A percentile compares a stretch with the other conserved stretches of the same genome.
phyloP scores from a whole-genome alignment of 1,140 invertebrate genomes.

The Metopolophium dirhodum region DNA sequence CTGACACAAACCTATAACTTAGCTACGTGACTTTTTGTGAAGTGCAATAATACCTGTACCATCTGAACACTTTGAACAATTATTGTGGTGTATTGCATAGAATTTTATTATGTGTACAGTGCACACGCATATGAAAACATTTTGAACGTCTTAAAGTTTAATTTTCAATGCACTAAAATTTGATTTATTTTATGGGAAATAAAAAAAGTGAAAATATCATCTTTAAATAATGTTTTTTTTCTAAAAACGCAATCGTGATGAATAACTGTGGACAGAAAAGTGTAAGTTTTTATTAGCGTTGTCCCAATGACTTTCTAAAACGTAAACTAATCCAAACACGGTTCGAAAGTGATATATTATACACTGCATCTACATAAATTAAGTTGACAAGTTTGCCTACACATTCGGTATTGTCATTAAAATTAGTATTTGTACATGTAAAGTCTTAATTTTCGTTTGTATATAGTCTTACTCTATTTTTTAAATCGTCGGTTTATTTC shows the following conservation, averaged over 20 bases:
- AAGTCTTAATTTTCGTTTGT: slow-evolving; percentile 43
- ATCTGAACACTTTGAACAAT: too few relatives aligned
- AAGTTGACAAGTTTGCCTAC: slow-evolving; percentile 53
- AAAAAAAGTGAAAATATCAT: slow-evolving; percentile 11
- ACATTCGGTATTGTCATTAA: slow-evolving; percentile 40
- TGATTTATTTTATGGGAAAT: neutral
- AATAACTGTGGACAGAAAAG: neutral
- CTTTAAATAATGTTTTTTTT: neutral
- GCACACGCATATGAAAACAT: neutral
- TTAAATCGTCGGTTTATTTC: neutral
- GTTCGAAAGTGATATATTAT: slow-evolving; percentile 53
- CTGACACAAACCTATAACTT: neutral
- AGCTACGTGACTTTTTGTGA: too few relatives aligned
- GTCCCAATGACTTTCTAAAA: slow-evolving; percentile 24
- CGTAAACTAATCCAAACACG: slow-evolving; percentile 29
- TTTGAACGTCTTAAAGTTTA: neutral
- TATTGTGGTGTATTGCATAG: too few relatives aligned
- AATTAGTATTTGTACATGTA: neutral
- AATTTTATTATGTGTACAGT: too few relatives aligned
- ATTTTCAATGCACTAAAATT: too few relatives aligned
- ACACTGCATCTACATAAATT: slow-evolving; percentile 45
- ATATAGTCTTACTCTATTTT: neutral
- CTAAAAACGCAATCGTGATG: neutral
- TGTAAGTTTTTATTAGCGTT: neutral
- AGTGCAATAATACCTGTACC: too few relatives aligned